Evolutionary conservation across 2,888 invertebrate genomes (phyloP), one percentile per base, ranked within the genome.

Genomic region (Megastigmus dorsalis): DNA sequence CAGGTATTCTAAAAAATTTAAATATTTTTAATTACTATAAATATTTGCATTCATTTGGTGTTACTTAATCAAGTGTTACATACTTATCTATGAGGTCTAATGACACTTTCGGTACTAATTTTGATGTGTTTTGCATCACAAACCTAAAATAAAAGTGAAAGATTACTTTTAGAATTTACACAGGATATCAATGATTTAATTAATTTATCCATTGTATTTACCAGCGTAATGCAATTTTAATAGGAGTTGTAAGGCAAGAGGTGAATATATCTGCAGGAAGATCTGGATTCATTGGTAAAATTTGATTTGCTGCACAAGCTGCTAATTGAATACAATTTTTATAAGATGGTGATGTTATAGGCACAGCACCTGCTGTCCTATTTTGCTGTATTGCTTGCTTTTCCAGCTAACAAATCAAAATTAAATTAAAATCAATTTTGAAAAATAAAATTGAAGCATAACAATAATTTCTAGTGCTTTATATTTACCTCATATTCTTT

Each of bases 221-320:
- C 97, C 98, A 98, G 87, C 95, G 92, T 78, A 98, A 91, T 76
- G 97, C 97, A 85, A 96, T 97, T 90, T 96, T 97, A 82, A 99
- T 98, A 50, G 99, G 99, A 68, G 99, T 99, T 67, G 99, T 99
- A 82, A 99, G 92, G 89, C 99, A 99, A 13, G 98, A 93, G 30
- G 99, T 99, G 90, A 99, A 99, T 82, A 99, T 91, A 85, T 94
- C 99, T 1, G 99, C 99, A 3, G 99, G 99, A 84, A 99, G 90
- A 88, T 98, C 97, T 0, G 99, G 95, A 90, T 97, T 95, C 97
- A 97, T 97, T 15, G 99, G 99, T 83, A 99, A 91, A 79, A 94
- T 92, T 90, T 99, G 97, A 82, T 94, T 95, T n/a, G 94, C 93
- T 41, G 95, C 93, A 89, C 99, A 99, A 23, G 99, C 98, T 41